Evolutionary conservation across 2,797 vertebrate genomes (phyloP).

Genomic region (Bovichtus diacanthus): DNA sequence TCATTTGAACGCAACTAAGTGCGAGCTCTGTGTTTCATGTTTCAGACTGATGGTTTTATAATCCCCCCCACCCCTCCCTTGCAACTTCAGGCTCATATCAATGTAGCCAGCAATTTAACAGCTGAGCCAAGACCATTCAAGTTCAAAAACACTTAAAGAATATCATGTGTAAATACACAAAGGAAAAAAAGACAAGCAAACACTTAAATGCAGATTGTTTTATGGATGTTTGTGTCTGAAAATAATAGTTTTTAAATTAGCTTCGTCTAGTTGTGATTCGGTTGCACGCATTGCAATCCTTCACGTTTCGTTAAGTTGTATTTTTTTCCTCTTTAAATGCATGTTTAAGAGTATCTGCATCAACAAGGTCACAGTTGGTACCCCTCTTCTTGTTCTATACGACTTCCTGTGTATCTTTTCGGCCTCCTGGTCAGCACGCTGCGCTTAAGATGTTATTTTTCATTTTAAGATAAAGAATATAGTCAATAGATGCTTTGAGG

Average conservation of each 20-base stretch:
- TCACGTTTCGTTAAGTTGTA: background rate
- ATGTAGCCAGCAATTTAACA: constrained; percentile 11
- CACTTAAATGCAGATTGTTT: fast-evolving
- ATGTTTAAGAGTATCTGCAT: background rate
- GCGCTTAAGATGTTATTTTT: constrained; percentile 1
- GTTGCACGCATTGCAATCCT: background rate
- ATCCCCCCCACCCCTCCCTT: constrained; percentile 32
- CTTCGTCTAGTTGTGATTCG: background rate
- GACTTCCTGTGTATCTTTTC: background rate
- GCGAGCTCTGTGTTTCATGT: constrained; percentile 50
- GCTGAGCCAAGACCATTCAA: constrained; percentile 68
- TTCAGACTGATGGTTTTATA: constrained; percentile 60
- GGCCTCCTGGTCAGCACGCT: constrained; percentile 7
- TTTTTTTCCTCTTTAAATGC: constrained; percentile 4
- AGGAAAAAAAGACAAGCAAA: background rate
- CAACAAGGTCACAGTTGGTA: constrained; percentile 10
- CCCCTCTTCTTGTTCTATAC: background rate
- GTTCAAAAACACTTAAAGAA: constrained; percentile 69
- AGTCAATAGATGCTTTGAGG: constrained; percentile 39
- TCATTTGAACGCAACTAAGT: constrained; percentile 6
- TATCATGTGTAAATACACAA: background rate
- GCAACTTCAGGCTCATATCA: background rate
- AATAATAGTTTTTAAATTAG: background rate
- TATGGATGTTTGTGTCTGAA: background rate
- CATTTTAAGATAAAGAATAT: constrained; percentile 29